These are phyloP conservation scores for Acridotheres tristis DNA, from an alignment of 2,797 vertebrate genomes.

Conservation along the genomic window DNA sequence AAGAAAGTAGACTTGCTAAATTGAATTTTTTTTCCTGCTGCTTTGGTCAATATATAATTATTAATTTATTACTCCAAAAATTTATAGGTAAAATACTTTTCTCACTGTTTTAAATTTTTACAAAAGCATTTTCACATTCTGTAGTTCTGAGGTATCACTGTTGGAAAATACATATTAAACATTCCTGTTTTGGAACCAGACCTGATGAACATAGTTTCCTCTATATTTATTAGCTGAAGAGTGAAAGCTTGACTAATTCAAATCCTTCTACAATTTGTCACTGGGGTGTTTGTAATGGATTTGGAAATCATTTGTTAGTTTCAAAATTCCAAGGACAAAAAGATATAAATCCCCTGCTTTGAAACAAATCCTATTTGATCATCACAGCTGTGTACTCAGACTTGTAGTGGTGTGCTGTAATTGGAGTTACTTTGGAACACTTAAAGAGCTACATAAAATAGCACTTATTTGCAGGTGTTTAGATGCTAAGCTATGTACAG, in stretches of 20 bases:
- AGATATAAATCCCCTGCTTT: background rate
- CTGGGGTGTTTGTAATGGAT: background rate
- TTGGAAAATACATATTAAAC: background rate
- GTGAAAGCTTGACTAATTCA: background rate
- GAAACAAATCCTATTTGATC: background rate
- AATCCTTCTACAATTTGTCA: background rate
- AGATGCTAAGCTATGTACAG: background rate
- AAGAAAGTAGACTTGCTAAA: background rate
- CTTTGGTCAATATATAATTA: background rate
- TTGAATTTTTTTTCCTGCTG: background rate
- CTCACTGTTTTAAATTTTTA: background rate
- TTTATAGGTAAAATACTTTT: background rate
- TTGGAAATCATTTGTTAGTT: background rate
- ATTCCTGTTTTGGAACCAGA: background rate
- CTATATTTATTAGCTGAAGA: background rate
- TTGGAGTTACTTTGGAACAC: background rate
- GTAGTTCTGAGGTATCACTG: background rate
- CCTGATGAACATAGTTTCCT: background rate
- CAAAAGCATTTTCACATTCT: background rate
- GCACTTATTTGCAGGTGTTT: background rate
- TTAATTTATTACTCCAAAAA: background rate
- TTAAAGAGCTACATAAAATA: background rate
- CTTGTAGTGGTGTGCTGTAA: background rate
- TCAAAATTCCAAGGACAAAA: background rate
- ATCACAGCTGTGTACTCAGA: background rate